These are phyloP conservation scores for Yoshiicerus persimilis DNA, from an alignment of 1,140 invertebrate genomes.

Conservation along the genomic window DNA sequence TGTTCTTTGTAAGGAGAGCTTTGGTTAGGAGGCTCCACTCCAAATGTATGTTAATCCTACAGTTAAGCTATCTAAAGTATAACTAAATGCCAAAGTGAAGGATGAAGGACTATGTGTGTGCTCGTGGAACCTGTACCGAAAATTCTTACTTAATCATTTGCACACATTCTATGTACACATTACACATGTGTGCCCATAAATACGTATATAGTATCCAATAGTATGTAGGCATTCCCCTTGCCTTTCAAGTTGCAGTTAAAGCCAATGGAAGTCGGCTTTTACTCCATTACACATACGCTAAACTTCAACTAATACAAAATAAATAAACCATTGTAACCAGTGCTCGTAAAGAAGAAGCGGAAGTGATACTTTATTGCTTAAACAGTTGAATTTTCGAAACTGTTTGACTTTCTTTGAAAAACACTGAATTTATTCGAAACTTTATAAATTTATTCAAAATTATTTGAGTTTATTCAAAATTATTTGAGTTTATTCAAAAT, in stretches of 20 bases:
- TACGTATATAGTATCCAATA: background rate
- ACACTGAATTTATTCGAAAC: too few relatives aligned
- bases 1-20: too few relatives aligned
- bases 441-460: too few relatives aligned
- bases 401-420: too few relatives aligned
- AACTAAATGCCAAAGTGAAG: background rate
- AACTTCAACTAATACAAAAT: background rate
- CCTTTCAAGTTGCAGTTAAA: background rate
- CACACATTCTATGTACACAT: too few relatives aligned
- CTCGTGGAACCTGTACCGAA: background rate
- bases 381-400: too few relatives aligned
- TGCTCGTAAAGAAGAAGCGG: too few relatives aligned
- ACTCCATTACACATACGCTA: background rate
- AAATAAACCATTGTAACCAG: too few relatives aligned
- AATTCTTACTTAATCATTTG: background rate
- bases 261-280: background rate
- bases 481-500: too few relatives aligned
- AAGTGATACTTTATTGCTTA: too few relatives aligned
- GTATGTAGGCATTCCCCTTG: background rate
- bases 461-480: too few relatives aligned
- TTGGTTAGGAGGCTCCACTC: background rate
- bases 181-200: too few relatives aligned
- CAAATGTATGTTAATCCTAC: background rate
- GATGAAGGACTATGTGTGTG: background rate
- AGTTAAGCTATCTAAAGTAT: background rate